Base-by-base conservation (phyloP, 2,797 vertebrate species). In the Clarias laeviceps region DNA sequence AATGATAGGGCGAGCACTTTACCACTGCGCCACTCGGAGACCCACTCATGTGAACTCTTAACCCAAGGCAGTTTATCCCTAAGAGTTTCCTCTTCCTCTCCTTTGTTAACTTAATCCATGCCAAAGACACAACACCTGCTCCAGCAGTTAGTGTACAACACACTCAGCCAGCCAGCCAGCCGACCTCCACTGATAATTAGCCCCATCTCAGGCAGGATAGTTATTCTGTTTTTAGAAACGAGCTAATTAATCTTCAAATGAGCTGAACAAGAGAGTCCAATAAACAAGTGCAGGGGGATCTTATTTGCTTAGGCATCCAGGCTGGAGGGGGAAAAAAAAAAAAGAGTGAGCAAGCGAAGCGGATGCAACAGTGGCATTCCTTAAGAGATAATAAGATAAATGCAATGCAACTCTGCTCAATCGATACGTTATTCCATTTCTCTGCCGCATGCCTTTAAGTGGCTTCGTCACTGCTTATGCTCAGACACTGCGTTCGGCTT, bases 241-340 rank as follows among this genome's bases (percentile, higher is more conserved):
- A 85, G 56, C 86, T 82, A 84, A 89, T 87, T 87, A 80, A 82
- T 84, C 82, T 80, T 64, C 6, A 84, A 86, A 64, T 59, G 22
- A 78, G 76, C 64, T 72, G 64, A 74, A 74, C 81, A 83, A 82
- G 65, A 78, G 11, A 59, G 29, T 80, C 82, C 72, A 82, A 64
- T 82, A 84, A 82, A 74, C 32, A 59, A 74, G 62, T 54, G 11
- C 24, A 34, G 68, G 22, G 57, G 34, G 82, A 79, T 86, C 73
- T 69, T 70, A 80, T 89, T 84, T 76, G 82, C 68, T 64, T 15
- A 0, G 50, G 59, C 1, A 61, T 61, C 56, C 32, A 0, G 24
- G 61, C 79, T 40, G 62, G 45, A 14, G 45, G 45, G 45, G 0
- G 45, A 0, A 45, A 45, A 45, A 68, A 77, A 88, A 80, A 80